These are phyloP conservation scores for Baccha elongata DNA, from an alignment of 2,888 invertebrate species.

Conservation along the genomic window DNA sequence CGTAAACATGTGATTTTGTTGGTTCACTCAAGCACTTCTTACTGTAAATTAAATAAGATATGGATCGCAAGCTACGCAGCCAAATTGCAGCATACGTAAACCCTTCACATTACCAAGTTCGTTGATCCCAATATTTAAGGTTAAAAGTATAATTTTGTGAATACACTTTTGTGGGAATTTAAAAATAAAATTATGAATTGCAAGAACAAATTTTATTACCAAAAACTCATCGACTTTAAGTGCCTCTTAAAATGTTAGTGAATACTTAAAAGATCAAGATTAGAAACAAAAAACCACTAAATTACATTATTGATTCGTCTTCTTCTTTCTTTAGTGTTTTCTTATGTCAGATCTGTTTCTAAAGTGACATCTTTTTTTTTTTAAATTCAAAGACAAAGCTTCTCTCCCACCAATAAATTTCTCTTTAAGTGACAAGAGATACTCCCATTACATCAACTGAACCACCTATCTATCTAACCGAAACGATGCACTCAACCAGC, in stretches of 20 bases:
- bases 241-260: not conserved
- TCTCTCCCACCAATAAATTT: constrained; percentile 23
- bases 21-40: no score
- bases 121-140: no score
- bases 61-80: no score
- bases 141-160: no score
- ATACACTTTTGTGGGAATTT: no score
- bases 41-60: no score
- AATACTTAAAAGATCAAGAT: constrained; percentile 6
- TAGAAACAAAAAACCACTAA: constrained; percentile 2
- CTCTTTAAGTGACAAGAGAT: constrained; percentile 16
- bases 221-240: not conserved
- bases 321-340: not conserved
- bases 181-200: no score
- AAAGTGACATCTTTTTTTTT: constrained; percentile 11
- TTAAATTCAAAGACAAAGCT: constrained; percentile 7
- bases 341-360: constrained; percentile 6
- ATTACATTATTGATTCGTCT: no score
- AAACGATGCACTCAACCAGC: constrained; percentile 41
- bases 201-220: no score
- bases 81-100: no score
- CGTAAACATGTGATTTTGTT: no score
- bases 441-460: not conserved
- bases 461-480: not conserved
- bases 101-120: no score